Percentiles rank a stretch among this genome's conserved stretches.
These are phyloP conservation scores for Ceryle rudis DNA, from an alignment of 2,797 vertebrate genomes.

Conservation along the genomic window DNA sequence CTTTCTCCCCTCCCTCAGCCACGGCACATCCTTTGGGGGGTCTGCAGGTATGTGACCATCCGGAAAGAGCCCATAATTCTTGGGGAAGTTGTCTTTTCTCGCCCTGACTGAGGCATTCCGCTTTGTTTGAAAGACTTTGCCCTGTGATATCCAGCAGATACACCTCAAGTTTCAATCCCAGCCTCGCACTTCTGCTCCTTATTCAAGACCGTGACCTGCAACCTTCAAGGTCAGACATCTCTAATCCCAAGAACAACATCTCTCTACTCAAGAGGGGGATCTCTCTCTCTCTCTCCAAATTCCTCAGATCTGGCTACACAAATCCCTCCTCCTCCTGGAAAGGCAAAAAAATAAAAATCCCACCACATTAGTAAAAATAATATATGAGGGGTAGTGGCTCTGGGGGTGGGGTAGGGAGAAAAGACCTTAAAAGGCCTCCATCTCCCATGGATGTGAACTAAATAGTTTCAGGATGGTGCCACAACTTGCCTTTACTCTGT, in stretches of 20 bases:
- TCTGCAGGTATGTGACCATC: conserved; percentile 4
- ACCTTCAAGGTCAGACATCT: conserved; percentile 65
- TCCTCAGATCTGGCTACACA: not conserved
- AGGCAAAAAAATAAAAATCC: not conserved
- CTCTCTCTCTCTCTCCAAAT: not conserved
- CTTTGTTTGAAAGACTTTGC: conserved; percentile 13
- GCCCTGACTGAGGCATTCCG: not conserved
- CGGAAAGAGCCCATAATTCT: conserved; percentile 1
- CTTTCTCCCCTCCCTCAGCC: not conserved
- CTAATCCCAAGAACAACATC: conserved; percentile 57
- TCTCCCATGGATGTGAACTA: not conserved
- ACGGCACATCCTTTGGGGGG: not conserved
- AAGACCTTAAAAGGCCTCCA: conserved; percentile 34
- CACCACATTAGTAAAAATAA: conserved; percentile 40
- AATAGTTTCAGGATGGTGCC: not conserved
- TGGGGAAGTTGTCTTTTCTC: not conserved
- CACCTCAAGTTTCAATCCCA: conserved; percentile 39
- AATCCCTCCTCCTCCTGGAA: not conserved
- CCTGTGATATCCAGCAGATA: conserved; percentile 21
- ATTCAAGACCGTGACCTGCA: conserved; percentile 54
- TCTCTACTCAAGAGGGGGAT: conserved; percentile 2
- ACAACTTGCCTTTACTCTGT: not conserved
- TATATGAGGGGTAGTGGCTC: conserved; percentile 28
- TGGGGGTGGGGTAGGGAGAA: conserved; percentile 12
- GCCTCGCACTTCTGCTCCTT: not conserved